These are phyloP conservation scores for Arremon aurantiirostris DNA, from an alignment of 2,797 vertebrate genomes.

Conservation along the genomic window DNA sequence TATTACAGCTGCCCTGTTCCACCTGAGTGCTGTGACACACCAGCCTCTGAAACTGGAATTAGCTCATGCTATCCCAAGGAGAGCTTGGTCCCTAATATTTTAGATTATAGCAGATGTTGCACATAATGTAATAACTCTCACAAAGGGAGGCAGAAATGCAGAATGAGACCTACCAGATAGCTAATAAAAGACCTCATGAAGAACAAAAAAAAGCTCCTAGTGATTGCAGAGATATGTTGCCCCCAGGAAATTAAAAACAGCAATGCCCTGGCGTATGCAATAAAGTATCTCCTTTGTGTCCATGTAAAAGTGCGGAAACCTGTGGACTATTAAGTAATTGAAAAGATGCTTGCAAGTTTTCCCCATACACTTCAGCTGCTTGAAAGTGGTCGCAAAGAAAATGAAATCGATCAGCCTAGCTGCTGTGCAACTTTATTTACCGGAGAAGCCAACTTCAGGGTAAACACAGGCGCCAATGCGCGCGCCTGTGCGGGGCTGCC, in stretches of 20 bases:
- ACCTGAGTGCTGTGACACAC: background rate
- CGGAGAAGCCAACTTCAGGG: background rate
- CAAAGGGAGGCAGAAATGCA: background rate
- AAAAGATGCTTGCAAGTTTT: background rate
- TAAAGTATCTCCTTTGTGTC: slow-evolving; percentile 43
- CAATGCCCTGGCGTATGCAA: background rate
- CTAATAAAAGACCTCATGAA: slow-evolving; percentile 34
- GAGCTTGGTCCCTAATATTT: background rate
- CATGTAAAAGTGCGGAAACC: background rate
- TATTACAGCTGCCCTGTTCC: background rate
- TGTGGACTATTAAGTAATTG: background rate
- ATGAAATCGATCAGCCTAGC: background rate
- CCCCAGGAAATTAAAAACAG: slow-evolving; percentile 60
- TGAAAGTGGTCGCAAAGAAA: background rate
- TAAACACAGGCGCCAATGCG: accelerated
- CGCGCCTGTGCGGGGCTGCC: background rate
- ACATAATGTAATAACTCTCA: background rate
- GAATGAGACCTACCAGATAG: background rate
- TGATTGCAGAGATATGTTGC: slow-evolving; percentile 15
- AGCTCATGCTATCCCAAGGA: background rate
- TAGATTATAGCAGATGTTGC: background rate
- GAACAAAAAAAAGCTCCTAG: background rate
- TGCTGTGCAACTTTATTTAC: background rate
- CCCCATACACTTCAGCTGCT: background rate
- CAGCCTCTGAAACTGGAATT: background rate